Evolutionary conservation across 2,113 vertebrate species (phyloP), one percentile per base, ranked within the genome.

Genomic region (Connochaetes taurinus): DNA sequence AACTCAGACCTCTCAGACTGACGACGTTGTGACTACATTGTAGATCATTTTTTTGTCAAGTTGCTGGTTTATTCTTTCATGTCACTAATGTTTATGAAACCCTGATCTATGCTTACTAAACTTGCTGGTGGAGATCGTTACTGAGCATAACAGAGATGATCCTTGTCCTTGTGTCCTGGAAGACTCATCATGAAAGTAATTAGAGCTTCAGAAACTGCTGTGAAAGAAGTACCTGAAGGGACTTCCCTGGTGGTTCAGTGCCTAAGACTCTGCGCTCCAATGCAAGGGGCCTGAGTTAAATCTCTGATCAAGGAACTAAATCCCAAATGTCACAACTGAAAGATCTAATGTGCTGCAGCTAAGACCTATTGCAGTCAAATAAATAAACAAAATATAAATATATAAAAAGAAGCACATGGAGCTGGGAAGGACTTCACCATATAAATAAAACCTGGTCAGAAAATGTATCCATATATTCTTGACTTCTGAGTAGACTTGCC

Each of bases 11-110:
- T 97, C 53, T 25, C 45, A 90, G 82, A 52, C 12, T 47, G 13
- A 33, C 12, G 45, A 21, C 8, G 25, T 43, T 53, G 8, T 92
- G 55, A 62, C n/a, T 91, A 2, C 62, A 92, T 94, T 85, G 36
- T 58, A 71, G 52, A 60, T 64, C 1, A 40, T 16, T 64, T 85
- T 85, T 92, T 83, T 81, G 13, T 55, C 36, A 83, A 50, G 57
- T 62, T 62, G 36, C 53, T 71, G 14, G 36, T 43, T 57, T 45
- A 57, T 40, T 53, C 33, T 52, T 43, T 94, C 81, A 83, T 47
- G 87, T 87, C 25, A 53, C 52, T 94, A 80, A 57, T 78, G 55
- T 60, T 62, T 90, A 62, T 87, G 86, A 93, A 40, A 81, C 31
- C 0, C 1, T 12, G 3, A 16, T 33, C 23, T 47, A 27, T 31